Conservation (phyloP, 2,888 invertebrate species). For the Carabus problematicus region DNA sequence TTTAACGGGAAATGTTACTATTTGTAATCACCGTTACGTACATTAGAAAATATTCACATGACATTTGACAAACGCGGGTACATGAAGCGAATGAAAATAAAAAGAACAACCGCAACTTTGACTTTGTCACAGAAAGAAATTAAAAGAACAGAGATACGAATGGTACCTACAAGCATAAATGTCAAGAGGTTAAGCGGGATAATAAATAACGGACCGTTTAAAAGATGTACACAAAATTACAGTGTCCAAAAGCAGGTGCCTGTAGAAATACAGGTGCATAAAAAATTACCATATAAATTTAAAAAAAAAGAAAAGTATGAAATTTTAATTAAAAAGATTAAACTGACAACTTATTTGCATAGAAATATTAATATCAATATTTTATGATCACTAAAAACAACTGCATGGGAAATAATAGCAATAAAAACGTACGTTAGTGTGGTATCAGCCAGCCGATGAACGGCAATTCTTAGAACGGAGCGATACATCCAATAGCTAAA, state of each 20-base stretch:
- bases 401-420: constrained; percentile 12
- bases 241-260: constrained; percentile 33
- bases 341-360: constrained; percentile 38
- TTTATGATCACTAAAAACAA: constrained; percentile 25
- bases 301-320: constrained; percentile 34
- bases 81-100: constrained; percentile 17
- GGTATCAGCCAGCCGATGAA: background rate
- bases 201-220: constrained; percentile 37
- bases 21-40: constrained; percentile 9
- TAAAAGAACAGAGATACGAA: constrained; percentile 11
- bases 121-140: constrained; percentile 3
- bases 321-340: constrained; percentile 37
- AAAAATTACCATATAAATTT: constrained; percentile 40
- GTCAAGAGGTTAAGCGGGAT: constrained; percentile 31
- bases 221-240: constrained; percentile 20
- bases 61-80: constrained; percentile 18
- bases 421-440: background rate
- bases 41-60: constrained; percentile 8
- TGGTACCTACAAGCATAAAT: constrained; percentile 25
- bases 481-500: constrained; percentile 1
- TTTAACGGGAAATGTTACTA: too few relatives aligned
- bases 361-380: constrained; percentile 41
- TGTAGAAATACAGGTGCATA: constrained; percentile 16
- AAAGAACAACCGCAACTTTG: background rate
- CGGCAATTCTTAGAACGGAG: background rate